Base-by-base conservation (phyloP, 1,140 invertebrate genomes). In the Plectus sambesii region DNA sequence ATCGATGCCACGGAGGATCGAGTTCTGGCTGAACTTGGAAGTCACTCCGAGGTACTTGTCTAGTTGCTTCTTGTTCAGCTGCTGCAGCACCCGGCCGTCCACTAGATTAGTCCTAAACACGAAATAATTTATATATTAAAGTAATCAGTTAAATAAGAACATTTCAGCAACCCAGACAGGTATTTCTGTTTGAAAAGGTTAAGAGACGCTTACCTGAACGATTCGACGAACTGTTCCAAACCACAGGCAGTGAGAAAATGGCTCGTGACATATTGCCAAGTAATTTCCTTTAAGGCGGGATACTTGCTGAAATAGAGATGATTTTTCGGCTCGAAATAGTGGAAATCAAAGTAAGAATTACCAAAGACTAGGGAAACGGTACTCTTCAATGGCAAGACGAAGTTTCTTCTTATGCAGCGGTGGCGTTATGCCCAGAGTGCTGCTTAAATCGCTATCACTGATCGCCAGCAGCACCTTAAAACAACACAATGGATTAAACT, bases 391-490 rank as follows among this genome's bases (percentile, higher is more conserved):
- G 19, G 87, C 87, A 51, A 93, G 75, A n/a, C 87, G 76, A 26
- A 93, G 72, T 66, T 92, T 93, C 72, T 88, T 86, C 51, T 85
- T 76, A 69, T 93, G 88, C 75, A 93, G 82, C 4, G 85, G 82
- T 75, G 89, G 86, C 15, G 78, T 77, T 42, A 92, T 82, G 4
- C 85, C 85, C 19, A 93, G 72, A 1, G 85, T 85, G 2, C 82
- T 80, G 70, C 87, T 84, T 55, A 90, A 69, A 68, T 92, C 87
- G 9, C 80, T 77, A 67, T 93, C 86, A 63, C 80, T n/a, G n/a
- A n/a, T n/a, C n/a, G n/a, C n/a, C n/a, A n/a, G n/a, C n/a, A n/a
- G n/a, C n/a, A n/a, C n/a, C n/a, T n/a, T n/a, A n/a, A n/a, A n/a
- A n/a, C n/a, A n/a, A n/a, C n/a, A n/a, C n/a, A n/a, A n/a, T n/a